Evolutionary conservation across 2,888 invertebrate species (phyloP).

Genomic region (Stenoptilia bipunctidactyla): DNA sequence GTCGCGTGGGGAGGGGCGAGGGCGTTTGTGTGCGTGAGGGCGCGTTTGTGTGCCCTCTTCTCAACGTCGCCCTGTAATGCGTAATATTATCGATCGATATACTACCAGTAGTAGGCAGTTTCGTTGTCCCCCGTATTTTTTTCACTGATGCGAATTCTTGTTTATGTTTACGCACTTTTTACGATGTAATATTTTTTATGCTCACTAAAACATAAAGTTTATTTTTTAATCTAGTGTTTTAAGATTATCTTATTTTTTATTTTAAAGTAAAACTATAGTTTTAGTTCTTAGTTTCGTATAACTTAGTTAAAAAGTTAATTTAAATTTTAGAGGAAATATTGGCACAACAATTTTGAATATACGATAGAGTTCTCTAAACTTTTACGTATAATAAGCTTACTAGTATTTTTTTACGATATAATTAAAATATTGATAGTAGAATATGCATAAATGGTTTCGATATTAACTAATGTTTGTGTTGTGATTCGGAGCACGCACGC

Average conservation of each 20-base stretch:
- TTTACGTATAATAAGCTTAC: no score
- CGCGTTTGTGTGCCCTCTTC: constrained; percentile 36
- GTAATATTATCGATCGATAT: constrained; percentile 70
- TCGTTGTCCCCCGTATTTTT: constrained; percentile 35
- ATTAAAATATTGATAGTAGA: no score
- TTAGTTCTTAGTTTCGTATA: no score
- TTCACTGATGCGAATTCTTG: constrained; percentile 41
- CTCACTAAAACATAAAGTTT: constrained; percentile 11
- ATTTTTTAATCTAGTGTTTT: no score
- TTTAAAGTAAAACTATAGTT: no score
- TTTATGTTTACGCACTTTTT: constrained; percentile 30
- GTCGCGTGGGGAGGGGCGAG: constrained; percentile 31
- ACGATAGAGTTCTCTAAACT: no score
- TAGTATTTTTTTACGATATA: no score
- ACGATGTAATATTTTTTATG: constrained; percentile 24
- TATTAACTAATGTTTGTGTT: not conserved
- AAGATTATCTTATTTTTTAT: no score
- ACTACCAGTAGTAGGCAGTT: constrained; percentile 48
- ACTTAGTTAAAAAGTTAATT: no score
- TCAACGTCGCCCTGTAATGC: constrained; percentile 53
- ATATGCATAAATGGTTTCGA: no score
- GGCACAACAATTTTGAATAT: no score
- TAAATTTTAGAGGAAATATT: no score
- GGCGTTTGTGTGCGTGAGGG: constrained; percentile 31
- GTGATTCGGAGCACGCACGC: constrained; percentile 34